Evolutionary conservation across 2,888 invertebrate genomes (phyloP), one percentile per base, ranked within the genome.

Genomic region (Lepidochrysops patricia): DNA sequence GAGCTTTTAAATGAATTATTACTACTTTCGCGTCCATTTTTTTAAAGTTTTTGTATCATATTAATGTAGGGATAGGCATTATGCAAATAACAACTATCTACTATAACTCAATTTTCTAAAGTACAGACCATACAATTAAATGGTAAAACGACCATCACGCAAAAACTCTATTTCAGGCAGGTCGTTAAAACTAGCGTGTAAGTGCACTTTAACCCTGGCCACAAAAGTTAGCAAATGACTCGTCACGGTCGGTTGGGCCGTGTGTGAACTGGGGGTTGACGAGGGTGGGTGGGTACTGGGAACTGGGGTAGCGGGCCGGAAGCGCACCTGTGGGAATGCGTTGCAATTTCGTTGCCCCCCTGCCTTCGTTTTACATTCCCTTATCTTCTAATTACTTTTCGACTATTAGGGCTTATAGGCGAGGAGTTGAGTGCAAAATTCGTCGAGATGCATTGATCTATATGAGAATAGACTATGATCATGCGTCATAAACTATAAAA

Each of bases 311-410:
- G 76, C 74, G 70, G 77, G 77, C 85, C 85, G 88, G 87, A 87
- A 87, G 78, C 76, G 82, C 86, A 86, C 85, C 88, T 88, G 86
- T 87, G 87, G 79, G 84, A 87, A 85, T 81, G 77, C 76, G 67
- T 68, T 68, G 72, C 77, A 75, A 80, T 83, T 83, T 79, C 73
- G 80, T 74, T 69, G 70, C 69, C 66, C 67, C 66, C 67, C 67
- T 59, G 65, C 66, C 71, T 70, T 63, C 65, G 60, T 66, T 69
- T 65, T 71, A 70, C 69, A 66, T 74, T 70, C 64, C 69, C 67
- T 68, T 72, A 69, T 70, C 65, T 64, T 58, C 63, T 70, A 68
- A 69, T 71, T 68, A 67, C 37, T 60, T 49, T 56, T 32, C 43
- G 37, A 9, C 52, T 29, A 54, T n/a, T 26, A 15, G 15, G n/a